phyloP scores from a whole-genome alignment of 2,113 vertebrate genomes.

The Pollachius pollachius region DNA sequence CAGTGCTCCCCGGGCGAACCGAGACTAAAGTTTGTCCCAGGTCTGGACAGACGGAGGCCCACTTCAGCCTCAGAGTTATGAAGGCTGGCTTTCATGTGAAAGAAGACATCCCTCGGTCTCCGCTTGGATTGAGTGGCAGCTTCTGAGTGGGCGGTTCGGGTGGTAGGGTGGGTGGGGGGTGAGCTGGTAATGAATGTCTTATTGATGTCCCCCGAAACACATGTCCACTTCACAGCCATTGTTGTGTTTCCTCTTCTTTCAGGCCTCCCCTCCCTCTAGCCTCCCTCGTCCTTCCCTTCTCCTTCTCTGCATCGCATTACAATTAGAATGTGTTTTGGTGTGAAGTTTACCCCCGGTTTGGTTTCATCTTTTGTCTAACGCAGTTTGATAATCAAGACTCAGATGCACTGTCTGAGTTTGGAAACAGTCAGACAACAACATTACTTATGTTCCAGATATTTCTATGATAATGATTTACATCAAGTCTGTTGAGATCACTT shows the following conservation, averaged over 20 bases:
- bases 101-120: conserved; percentile 58
- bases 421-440: too few species aligned
- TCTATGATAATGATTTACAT: too few species aligned
- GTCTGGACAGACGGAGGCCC: too few species aligned
- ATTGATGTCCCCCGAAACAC: conserved; percentile 17
- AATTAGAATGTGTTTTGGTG: too few species aligned
- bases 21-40: too few species aligned
- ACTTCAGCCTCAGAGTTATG: neutral
- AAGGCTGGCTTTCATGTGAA: conserved; percentile 66
- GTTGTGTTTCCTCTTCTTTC: conserved; percentile 1
- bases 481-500: too few species aligned
- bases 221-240: neutral
- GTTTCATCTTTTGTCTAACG: neutral
- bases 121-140: conserved; percentile 11
- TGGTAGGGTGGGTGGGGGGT: conserved; percentile 44
- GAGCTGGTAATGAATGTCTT: conserved; percentile 73
- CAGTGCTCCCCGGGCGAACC: too few species aligned
- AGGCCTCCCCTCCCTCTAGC: conserved; percentile 6
- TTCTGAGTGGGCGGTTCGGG: conserved; percentile 36
- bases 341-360: too few species aligned
- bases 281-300: neutral
- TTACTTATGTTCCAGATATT: too few species aligned
- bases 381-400: too few species aligned
- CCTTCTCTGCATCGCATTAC: neutral
- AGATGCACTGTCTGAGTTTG: too few species aligned